Evolutionary conservation across 2,113 vertebrate genomes (phyloP).

Genomic region (Hypocryptadius cinnamomeus): DNA sequence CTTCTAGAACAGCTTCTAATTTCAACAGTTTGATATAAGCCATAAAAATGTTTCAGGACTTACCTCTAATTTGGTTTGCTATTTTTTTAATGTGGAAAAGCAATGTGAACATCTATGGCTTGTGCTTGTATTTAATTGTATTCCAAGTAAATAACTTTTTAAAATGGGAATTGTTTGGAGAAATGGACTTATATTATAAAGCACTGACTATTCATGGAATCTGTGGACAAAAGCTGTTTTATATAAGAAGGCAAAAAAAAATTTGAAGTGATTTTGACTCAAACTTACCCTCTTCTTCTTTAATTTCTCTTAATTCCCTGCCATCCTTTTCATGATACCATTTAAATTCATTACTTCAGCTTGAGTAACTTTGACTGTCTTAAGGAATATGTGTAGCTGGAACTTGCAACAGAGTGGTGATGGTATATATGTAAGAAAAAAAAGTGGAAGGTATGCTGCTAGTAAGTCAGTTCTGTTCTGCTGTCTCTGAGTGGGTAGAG

Average conservation of each 20-base stretch:
- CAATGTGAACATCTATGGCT: background rate
- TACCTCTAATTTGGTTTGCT: background rate
- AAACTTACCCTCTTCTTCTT: background rate
- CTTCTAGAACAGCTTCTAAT: background rate
- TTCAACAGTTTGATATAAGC: background rate
- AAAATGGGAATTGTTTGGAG: background rate
- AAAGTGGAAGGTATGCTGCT: background rate
- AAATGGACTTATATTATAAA: background rate
- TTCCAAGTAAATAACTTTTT: background rate
- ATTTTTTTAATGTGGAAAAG: background rate
- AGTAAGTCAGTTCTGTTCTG: background rate
- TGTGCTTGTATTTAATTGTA: background rate
- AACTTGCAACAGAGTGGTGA: background rate
- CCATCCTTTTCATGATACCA: background rate
- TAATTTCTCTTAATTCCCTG: background rate
- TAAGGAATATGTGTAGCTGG: background rate
- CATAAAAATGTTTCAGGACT: background rate
- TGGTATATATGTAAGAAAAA: background rate
- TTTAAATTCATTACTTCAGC: background rate
- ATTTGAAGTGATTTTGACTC: background rate
- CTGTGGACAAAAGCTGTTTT: background rate
- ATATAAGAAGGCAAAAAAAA: background rate
- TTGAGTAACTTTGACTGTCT: background rate
- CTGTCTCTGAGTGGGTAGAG: background rate
- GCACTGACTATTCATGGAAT: background rate